phyloP scores from a whole-genome alignment of 2,797 vertebrate genomes.

The Peromyscus nudipes region DNA sequence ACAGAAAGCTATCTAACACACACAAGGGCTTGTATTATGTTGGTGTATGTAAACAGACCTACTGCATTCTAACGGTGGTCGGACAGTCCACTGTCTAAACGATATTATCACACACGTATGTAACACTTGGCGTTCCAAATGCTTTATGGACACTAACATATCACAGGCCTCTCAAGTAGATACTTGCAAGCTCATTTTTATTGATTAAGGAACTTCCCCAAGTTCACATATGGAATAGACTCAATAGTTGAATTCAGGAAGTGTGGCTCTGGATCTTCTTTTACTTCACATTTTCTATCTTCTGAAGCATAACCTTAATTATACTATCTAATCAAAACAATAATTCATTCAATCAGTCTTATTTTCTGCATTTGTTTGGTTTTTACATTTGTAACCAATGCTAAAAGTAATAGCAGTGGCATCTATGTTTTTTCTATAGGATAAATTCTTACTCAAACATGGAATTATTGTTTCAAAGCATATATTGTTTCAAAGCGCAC shows the following conservation, averaged over 20 bases:
- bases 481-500: too few species aligned
- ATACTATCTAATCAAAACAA: not conserved
- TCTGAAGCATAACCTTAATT: not conserved
- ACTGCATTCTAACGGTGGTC: not conserved
- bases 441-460: not conserved
- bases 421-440: not conserved
- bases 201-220: not conserved
- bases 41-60: not conserved
- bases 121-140: not conserved
- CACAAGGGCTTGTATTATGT: not conserved
- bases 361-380: not conserved
- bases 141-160: not conserved
- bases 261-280: not conserved
- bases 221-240: not conserved
- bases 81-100: not conserved
- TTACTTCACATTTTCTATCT: not conserved
- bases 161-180: not conserved
- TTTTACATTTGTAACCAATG: not conserved
- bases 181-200: not conserved
- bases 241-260: not conserved
- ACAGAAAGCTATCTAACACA: not conserved
- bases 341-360: not conserved
- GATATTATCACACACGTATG: not conserved
- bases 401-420: slow-evolving; percentile 16
- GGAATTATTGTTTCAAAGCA: too few species aligned